A percentile compares a stretch with the other conserved stretches of the same genome.
Conservation (phyloP, 2,113 vertebrate genomes). For the Tenebrosternarchus preto region DNA sequence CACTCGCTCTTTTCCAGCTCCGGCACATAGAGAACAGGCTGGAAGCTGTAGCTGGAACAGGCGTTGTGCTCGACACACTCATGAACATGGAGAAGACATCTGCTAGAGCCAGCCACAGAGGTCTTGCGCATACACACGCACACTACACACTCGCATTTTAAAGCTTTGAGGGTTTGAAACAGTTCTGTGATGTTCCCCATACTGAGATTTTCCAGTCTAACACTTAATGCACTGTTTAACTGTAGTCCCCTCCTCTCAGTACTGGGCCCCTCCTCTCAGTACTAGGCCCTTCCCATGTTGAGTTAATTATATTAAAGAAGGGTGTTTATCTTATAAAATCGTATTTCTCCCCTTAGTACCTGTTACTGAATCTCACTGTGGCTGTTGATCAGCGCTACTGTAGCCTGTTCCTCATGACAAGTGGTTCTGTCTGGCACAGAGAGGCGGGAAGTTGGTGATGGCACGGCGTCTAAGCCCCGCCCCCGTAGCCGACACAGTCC, state of each 20-base stretch:
- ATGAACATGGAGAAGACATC: constrained; percentile 84
- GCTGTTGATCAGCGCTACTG: too few species aligned
- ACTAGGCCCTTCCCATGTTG: too few species aligned
- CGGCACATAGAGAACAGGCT: constrained; percentile 91
- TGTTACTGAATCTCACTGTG: too few species aligned
- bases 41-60: constrained; percentile 81
- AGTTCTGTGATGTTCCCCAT: not conserved
- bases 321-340: too few species aligned
- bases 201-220: not conserved
- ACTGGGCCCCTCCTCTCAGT: too few species aligned
- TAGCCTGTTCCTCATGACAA: not conserved
- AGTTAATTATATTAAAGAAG: too few species aligned
- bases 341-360: too few species aligned
- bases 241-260: too few species aligned
- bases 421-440: constrained; percentile 59
- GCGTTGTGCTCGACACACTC: constrained; percentile 79
- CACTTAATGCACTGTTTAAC: too few species aligned
- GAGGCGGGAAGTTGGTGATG: constrained; percentile 65
- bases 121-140: constrained; percentile 64
- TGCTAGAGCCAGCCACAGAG: constrained; percentile 74
- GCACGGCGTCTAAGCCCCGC: constrained; percentile 66
- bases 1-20: constrained; percentile 71
- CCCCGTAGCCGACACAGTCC: constrained; percentile 73
- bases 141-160: not conserved
- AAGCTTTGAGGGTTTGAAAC: too few species aligned